Evolutionary conservation across 2,888 invertebrate species (phyloP).

Genomic region (Rotaria sp.): DNA sequence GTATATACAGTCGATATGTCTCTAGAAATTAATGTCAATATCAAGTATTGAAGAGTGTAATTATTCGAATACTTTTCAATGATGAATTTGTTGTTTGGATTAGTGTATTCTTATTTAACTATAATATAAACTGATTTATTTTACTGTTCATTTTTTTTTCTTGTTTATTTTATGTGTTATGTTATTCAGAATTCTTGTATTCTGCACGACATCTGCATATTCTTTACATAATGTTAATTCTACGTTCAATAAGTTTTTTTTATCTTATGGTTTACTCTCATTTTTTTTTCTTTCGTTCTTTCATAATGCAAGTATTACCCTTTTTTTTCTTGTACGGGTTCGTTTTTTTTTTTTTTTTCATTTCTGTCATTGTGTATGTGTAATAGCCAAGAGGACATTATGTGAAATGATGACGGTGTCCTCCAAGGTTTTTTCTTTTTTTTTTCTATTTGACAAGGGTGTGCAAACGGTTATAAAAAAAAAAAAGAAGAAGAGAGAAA

Average conservation of each 20-base stretch:
- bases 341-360: background rate
- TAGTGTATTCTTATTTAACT: too few species aligned
- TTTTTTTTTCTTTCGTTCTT: constrained; percentile 16
- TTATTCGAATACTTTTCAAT: too few species aligned
- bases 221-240: background rate
- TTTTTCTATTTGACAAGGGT: constrained; percentile 12
- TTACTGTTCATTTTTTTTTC: background rate
- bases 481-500: background rate
- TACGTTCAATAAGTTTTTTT: background rate
- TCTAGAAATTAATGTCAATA: too few species aligned
- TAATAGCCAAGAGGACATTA: background rate
- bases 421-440: background rate
- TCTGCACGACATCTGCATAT: background rate
- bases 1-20: too few species aligned
- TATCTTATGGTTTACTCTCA: background rate
- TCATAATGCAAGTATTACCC: background rate
- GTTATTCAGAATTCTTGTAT: background rate
- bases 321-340: background rate
- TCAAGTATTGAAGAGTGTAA: too few species aligned
- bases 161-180: background rate
- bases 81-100: too few species aligned
- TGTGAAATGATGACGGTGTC: background rate
- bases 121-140: too few species aligned
- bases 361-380: background rate
- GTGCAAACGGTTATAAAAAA: background rate